Evolutionary conservation across 2,113 vertebrate species (phyloP), one percentile per base, ranked within the genome.

Genomic region (Diphyllodes magnificus): DNA sequence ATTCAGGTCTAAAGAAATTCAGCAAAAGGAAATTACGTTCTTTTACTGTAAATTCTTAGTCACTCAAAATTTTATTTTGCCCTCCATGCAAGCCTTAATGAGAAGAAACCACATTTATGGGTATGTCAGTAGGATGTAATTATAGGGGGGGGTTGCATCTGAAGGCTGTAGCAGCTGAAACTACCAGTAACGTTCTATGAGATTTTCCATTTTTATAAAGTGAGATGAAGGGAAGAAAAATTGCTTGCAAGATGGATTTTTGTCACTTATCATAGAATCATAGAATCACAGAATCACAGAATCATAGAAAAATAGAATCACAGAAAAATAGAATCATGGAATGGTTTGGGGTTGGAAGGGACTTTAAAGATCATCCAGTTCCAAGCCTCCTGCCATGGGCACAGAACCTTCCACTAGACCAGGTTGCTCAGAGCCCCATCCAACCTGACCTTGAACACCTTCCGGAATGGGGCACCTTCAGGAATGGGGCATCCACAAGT

Each of bases 41-140:
- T 92, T 91, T 81, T 88, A 83, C 82, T 1, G 7, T 88, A 86
- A 88, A 78, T 81, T 92, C 82, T 92, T 88, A 96, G 71, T 93
- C 90, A 84, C 64, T 39, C 66, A 86, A 83, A 77, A 78, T 93
- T 86, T 90, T 95, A 82, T 93, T 95, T 95, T 94, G 47, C 68
- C 85, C 44, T 90, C 82, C 4, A 0, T 86, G 35, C 45, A 83
- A 81, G 42, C 22, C 68, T 82, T 66, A 96, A 92, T 13, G 4
- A 95, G 79, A 30, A 94, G 66, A 93, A 92, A 77, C 47, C 10
- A 3, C 82, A 54, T 92, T 83, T 66, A 77, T 94, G 75, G 28
- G 75, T 90, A 0, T 73, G 50, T 69, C 61, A 42, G 75, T 88
- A 66, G 40, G 59, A 60, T 80, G 31, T 78, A 87, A 88, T 94